Evolutionary conservation across 2,888 invertebrate species (phyloP).

Genomic region (Trisateles emortualis): DNA sequence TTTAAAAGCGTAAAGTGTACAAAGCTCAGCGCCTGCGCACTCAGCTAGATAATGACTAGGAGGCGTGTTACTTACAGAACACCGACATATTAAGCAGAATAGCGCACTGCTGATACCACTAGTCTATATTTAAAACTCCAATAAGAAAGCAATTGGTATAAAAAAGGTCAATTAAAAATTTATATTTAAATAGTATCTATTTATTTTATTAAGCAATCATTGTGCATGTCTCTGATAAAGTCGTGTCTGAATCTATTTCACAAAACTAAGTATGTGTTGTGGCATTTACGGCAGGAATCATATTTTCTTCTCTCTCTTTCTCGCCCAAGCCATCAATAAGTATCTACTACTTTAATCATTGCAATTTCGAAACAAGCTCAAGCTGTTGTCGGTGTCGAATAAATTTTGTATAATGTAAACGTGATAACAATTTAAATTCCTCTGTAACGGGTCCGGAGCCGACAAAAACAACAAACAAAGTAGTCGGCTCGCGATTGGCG

Average conservation of each 20-base stretch:
- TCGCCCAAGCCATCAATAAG: constrained; percentile 74
- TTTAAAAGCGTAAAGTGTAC: constrained; percentile 16
- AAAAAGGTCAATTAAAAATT: neutral
- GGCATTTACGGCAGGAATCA: constrained; percentile 39
- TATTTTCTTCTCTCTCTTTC: constrained; percentile 49
- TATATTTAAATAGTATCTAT: too few relatives aligned
- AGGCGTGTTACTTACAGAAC: constrained; percentile 12
- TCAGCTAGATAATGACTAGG: constrained; percentile 29
- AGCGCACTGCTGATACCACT: neutral
- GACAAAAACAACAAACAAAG: constrained; percentile 87
- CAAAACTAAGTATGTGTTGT: constrained; percentile 38
- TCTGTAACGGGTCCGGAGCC: constrained; percentile 84
- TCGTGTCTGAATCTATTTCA: neutral
- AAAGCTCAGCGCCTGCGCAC: constrained; percentile 32
- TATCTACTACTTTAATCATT: constrained; percentile 84
- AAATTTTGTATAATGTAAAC: constrained; percentile 87
- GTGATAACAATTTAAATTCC: constrained; percentile 87
- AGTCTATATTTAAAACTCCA: neutral
- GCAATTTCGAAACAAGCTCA: constrained; percentile 87
- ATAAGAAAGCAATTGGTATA: constrained; percentile 1
- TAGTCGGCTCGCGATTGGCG: constrained; percentile 69
- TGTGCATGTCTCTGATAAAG: neutral
- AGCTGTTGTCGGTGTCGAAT: constrained; percentile 85
- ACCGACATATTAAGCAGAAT: constrained; percentile 18
- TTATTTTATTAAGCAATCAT: neutral